phyloP scores from a whole-genome alignment of 2,797 vertebrate genomes.

The Oophaga sylvatica region DNA sequence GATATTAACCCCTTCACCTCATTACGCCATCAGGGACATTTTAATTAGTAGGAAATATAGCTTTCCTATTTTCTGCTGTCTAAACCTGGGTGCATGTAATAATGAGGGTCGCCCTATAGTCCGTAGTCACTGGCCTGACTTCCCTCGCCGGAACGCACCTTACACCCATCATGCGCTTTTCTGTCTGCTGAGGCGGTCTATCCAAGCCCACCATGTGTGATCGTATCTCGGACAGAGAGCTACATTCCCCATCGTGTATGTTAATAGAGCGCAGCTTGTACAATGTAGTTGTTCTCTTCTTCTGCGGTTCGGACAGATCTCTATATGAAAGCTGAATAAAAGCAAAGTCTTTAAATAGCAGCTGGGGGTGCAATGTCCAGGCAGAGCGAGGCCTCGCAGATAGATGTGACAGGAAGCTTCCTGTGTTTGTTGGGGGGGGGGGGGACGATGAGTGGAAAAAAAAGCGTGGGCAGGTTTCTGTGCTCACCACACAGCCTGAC shows the following conservation, averaged over 20 bases:
- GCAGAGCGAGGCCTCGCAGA: neutral
- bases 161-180: neutral
- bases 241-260: neutral
- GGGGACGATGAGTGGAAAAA: conserved; percentile 27
- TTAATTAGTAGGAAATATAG: no score
- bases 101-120: no score
- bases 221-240: neutral
- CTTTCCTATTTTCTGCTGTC: no score
- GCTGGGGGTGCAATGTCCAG: conserved; percentile 12
- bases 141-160: no score
- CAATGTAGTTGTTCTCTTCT: neutral
- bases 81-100: no score
- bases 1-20: no score
- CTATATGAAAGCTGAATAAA: neutral
- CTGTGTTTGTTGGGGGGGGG: conserved; percentile 20
- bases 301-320: neutral
- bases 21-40: no score
- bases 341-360: conserved; percentile 37
- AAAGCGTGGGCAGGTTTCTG: conserved; percentile 48
- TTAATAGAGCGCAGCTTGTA: neutral
- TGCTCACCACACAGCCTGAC: conserved; percentile 14
- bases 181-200: neutral
- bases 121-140: no score
- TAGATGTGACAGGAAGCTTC: conserved; percentile 23
- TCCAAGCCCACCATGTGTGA: neutral